Evolutionary conservation across 2,797 vertebrate species (phyloP), one percentile per base, ranked within the genome.

Genomic region (Loris lydekkerianus): DNA sequence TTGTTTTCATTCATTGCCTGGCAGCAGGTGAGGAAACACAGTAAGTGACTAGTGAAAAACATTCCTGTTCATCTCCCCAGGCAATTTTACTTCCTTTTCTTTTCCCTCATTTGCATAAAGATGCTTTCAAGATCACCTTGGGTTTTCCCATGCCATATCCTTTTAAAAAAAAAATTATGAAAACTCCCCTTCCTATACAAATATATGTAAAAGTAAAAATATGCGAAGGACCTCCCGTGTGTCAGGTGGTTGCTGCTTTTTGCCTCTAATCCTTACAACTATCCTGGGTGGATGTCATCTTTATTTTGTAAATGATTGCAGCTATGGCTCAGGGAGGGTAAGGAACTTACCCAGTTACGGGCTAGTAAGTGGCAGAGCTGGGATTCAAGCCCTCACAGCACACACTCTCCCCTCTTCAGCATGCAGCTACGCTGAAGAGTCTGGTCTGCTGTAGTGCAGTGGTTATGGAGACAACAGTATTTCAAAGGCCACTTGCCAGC

Each of bases 21-120:
- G 85, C 86, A 90, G 87, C 63, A 89, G 91, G 94, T 81, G 83
- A 95, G 72, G 89, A 88, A 60, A 65, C 61, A 18, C 75, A 20
- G 76, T 60, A 18, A 90, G 73, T 43, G 53, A 27, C 8, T 21
- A 61, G 78, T 34, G 93, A 49, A 56, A 60, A 81, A 72, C 70
- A 69, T 63, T 63, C 60, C 29, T 58, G 61, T 31, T 86, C 58
- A 58, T 69, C 82, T 13, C 14, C 95, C 49, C 0, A 1, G 89
- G 70, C 25, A 10, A 18, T 34, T 34, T 63, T 7, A 34, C 80
- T 83, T 72, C 75, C 58, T 86, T 77, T 69, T 27, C 63, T 82
- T 58, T 58, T 70, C 25, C 15, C 7, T 9, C 5, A 15, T 95
- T 90, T 91, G 37, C 82, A 75, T 95, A 63, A 92, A 70, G 82